A percentile compares a stretch with the other conserved stretches of the same genome.
These are phyloP conservation scores for Lanius collurio DNA, from an alignment of 2,113 vertebrate species.

Conservation along the genomic window DNA sequence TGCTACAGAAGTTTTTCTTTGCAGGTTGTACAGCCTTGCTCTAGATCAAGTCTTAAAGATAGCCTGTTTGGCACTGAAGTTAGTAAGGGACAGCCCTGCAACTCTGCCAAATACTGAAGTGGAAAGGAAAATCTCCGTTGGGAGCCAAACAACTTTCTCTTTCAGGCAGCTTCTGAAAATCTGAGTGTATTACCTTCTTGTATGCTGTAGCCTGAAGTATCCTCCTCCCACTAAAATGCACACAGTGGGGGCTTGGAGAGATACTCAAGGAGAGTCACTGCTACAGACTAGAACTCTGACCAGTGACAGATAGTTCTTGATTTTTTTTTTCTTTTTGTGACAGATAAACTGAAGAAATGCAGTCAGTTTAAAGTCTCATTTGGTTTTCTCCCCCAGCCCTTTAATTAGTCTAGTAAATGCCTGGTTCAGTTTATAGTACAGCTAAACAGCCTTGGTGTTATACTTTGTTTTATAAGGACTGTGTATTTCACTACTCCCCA, in stretches of 20 bases:
- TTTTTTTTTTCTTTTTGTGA: not conserved
- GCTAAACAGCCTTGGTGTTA: not conserved
- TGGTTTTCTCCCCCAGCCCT: not conserved
- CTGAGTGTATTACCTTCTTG: not conserved
- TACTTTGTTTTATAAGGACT: not conserved
- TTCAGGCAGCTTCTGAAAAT: not conserved
- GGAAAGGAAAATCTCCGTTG: not conserved
- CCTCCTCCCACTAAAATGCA: not conserved
- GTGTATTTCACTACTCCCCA: not conserved
- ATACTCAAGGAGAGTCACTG: not conserved
- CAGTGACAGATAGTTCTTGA: not conserved
- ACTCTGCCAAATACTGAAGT: not conserved
- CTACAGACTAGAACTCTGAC: not conserved
- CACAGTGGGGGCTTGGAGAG: not conserved
- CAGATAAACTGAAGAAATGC: not conserved
- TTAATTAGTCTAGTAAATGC: not conserved
- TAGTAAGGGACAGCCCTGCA: not conserved
- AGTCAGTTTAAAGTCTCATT: not conserved
- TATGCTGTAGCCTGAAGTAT: not conserved
- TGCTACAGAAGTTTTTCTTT: conserved; percentile 17
- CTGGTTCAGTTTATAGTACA: not conserved
- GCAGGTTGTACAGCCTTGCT: not conserved
- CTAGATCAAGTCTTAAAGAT: not conserved
- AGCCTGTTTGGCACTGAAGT: not conserved
- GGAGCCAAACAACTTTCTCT: not conserved